Base-by-base conservation (phyloP, 2,888 invertebrate species). In the Ophraella communa region DNA sequence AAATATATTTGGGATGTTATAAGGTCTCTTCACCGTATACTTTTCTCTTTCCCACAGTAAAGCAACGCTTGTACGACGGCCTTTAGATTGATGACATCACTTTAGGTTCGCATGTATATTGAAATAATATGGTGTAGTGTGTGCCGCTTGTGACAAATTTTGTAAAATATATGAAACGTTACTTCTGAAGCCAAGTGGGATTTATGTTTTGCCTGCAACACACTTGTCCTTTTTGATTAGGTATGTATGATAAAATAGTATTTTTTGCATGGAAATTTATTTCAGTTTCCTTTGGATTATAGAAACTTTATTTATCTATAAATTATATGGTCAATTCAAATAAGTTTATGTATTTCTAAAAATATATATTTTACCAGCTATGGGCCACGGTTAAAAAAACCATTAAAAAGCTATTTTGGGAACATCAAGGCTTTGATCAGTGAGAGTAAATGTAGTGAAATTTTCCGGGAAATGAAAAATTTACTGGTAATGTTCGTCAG, bases 21-120 rank as follows among this genome's bases (percentile, higher is more conserved):
- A 80, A 76, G 44, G 59, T 53, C 75, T 75, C 77, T 51, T 51
- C 49, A 27, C 17, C 18, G 24, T 24, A n/a, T 51, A 24, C 73
- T 74, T 74, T 73, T 73, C 72, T 71, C 70, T 73, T 69, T 73
- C 71, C 71, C 68, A 66, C 49, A 51, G 27, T 18, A 23, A 27
- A 27, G 49, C 69, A 70, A 66, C 70, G 66, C 66, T 67, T 71
- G 71, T 70, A 65, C 58, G 65, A 64, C 58, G 66, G 66, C 71
- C 73, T 64, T 65, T 73, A 79, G 79, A 80, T 80, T 80, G 80
- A 80, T 80, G 78, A 74, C 78, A 77, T 75, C 79, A 77, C 77
- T 78, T 79, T 78, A 75, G 76, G 73, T 74, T 74, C 72, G 73
- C 76, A 76, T 75, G 74, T 76, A 78, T 78, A 78, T 78, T 78